Evolutionary conservation across 2,797 vertebrate species (phyloP).

Genomic region (Cynodonichthys magdalenae): DNA sequence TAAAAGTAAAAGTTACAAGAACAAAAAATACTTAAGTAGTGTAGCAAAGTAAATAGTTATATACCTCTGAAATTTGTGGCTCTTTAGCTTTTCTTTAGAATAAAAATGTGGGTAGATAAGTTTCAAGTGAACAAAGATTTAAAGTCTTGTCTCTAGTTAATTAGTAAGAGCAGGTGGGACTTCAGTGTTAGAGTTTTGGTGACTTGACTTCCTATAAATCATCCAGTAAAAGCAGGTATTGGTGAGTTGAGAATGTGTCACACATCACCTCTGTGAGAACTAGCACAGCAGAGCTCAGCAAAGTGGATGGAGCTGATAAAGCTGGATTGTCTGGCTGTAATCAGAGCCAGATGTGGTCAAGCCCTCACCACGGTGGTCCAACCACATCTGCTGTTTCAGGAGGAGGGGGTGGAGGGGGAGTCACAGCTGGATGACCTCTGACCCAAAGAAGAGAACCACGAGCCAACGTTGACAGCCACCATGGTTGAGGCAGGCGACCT

Average conservation of each 20-base stretch:
- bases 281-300: conserved; percentile 68
- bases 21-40: no score
- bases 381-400: conserved; percentile 81
- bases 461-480: conserved; percentile 82
- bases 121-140: conserved; percentile 17
- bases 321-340: conserved; percentile 83
- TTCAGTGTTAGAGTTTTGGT: conserved; percentile 30
- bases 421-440: conserved; percentile 84
- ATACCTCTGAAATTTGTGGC: conserved; percentile 81
- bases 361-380: conserved; percentile 80
- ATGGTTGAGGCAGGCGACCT: conserved; percentile 70
- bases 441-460: conserved; percentile 78
- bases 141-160: conserved; percentile 10
- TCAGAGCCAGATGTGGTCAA: conserved; percentile 84
- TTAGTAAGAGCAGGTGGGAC: conserved; percentile 8
- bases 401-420: conserved; percentile 55
- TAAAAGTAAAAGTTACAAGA: no score
- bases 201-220: conserved; percentile 65
- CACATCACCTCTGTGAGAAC: conserved; percentile 72
- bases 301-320: conserved; percentile 82
- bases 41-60: conserved; percentile 65
- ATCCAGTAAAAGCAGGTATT: conserved; percentile 48
- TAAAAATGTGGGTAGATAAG: conserved; percentile 50
- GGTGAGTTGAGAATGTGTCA: conserved; percentile 79
- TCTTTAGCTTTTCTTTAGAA: conserved; percentile 79